phyloP scores from a whole-genome alignment of 1,140 invertebrate species.

The Trachelipus rathkii region DNA sequence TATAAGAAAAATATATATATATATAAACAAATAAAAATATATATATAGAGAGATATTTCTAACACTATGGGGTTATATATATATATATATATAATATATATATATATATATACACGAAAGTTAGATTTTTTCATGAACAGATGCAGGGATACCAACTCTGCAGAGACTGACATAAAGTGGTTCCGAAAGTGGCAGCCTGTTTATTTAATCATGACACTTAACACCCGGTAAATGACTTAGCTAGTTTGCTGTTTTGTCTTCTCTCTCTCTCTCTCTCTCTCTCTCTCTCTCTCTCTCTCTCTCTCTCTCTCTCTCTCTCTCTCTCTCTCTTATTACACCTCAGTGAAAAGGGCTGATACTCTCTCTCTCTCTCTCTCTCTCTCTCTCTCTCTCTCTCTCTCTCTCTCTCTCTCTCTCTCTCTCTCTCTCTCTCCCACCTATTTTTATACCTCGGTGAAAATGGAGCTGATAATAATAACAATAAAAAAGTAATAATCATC shows the following conservation, averaged over 20 bases:
- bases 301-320: not conserved
- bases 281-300: not conserved
- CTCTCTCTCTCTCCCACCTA: too few relatives aligned
- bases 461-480: too few relatives aligned
- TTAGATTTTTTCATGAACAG: not conserved
- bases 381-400: not conserved
- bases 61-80: too few relatives aligned
- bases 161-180: conserved; percentile 8
- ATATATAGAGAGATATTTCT: not conserved
- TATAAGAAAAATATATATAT: not conserved
- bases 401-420: too few relatives aligned
- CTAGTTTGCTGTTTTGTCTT: not conserved
- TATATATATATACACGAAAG: not conserved
- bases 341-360: not conserved
- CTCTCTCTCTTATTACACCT: too few relatives aligned
- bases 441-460: too few relatives aligned
- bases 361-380: not conserved
- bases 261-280: not conserved
- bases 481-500: too few relatives aligned
- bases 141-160: conserved; percentile 8
- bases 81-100: conserved; percentile 7
- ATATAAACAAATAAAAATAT: not conserved
- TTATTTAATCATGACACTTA: conserved; percentile 11
- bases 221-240: not conserved
- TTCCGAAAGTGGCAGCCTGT: conserved; percentile 10